Base-by-base conservation (phyloP, 2,113 vertebrate genomes). In the Oncorhynchus keta region DNA sequence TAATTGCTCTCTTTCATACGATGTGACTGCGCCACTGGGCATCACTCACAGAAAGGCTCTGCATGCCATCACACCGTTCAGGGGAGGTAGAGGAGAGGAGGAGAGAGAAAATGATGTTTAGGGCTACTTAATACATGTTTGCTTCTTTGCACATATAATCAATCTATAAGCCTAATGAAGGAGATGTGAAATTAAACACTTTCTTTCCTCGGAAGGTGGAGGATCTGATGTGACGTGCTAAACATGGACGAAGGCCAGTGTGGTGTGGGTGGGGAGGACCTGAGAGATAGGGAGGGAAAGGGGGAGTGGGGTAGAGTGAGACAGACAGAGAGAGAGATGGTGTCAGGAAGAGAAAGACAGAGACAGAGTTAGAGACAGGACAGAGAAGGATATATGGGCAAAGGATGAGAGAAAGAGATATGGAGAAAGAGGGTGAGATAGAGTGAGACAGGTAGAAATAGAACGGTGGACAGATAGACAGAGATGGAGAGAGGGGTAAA, bases 221-320 rank as follows among this genome's bases (percentile, higher is more conserved):
- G 39, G 39, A 45, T 45, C 39, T 45, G 39, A 45, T 11, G 39
- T 45, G 39, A 45, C 39, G 2, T 45, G 9, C 39, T 45, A 45
- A 45, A 11, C 8, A 11, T 45, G 39, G 2, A 45, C 9, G 11
- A 45, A 45, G 9, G 39, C 9, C 9, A 11, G 39, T 45, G 39
- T 45, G 39, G 39, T 45, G 39, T 45, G 39, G 39, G 9, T 45
- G 39, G 39, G 9, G 9, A 45, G 26, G 3, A 30, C 22, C 39
- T 2, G 22, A 11, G 12, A 13, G 76, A 78, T 79, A 84, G 85
- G 83, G 85, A 87, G 76, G 74, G 82, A 85, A 48, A 45, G 39
- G 39, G 39, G 39, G 9, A 2, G 2, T 1, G 39, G 39, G 8
- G 39, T 45, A 45, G 9, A 45, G 72, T 72, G 76, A 39, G 80